These are phyloP conservation scores for Ormyrus nitidulus DNA, from an alignment of 2,888 invertebrate species.

Conservation along the genomic window DNA sequence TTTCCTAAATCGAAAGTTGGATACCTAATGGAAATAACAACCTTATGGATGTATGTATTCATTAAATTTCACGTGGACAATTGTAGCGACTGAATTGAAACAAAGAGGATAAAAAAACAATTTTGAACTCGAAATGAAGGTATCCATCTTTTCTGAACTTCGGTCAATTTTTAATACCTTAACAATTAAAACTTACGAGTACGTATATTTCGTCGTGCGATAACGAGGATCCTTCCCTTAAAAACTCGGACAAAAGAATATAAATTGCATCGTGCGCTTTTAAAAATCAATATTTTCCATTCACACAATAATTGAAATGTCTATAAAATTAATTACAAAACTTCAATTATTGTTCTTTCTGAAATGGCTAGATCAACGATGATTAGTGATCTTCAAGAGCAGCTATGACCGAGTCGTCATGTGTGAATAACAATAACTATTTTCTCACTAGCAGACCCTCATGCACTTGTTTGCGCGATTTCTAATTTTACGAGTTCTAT, in stretches of 20 bases:
- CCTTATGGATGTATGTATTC: background rate
- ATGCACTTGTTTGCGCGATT: background rate
- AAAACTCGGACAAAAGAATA: constrained; percentile 24
- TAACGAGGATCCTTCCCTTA: constrained; percentile 12
- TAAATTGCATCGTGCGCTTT: background rate
- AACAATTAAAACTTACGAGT: constrained; percentile 39
- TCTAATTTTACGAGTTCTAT: constrained; percentile 65
- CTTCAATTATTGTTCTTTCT: constrained; percentile 35
- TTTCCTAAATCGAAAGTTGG: constrained; percentile 36
- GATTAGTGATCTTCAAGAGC: constrained; percentile 14
- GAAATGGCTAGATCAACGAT: constrained; percentile 22
- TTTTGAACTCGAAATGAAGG: background rate
- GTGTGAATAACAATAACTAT: constrained; percentile 25
- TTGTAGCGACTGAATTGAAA: too few species aligned
- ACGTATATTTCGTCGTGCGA: constrained; percentile 5
- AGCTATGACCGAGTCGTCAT: constrained; percentile 33
- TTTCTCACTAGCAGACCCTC: constrained; percentile 13
- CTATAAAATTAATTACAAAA: constrained; percentile 46
- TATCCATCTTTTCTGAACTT: constrained; percentile 30
- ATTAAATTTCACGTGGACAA: background rate
- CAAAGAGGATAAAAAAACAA: background rate
- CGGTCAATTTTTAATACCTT: background rate
- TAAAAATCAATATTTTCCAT: constrained; percentile 23
- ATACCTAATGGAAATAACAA: constrained; percentile 13
- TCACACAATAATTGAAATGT: background rate